Conservation (phyloP, 2,888 invertebrate genomes). For the Temnothorax unifasciatus region DNA sequence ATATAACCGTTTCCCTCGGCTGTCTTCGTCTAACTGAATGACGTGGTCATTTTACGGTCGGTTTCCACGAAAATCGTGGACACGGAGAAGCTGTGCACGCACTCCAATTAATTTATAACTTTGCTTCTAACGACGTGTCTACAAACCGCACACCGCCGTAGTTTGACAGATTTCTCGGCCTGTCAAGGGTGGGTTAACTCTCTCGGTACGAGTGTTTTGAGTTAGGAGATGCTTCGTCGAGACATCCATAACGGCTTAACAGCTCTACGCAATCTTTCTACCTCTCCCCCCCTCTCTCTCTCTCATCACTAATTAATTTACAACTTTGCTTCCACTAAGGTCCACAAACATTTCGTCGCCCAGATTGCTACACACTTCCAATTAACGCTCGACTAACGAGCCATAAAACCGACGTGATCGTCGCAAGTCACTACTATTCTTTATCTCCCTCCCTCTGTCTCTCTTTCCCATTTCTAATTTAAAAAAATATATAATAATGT, state of each 20-base stretch:
- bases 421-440: not conserved
- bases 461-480: not conserved
- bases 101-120: constrained; percentile 55
- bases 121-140: constrained; percentile 48
- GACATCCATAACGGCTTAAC: constrained; percentile 48
- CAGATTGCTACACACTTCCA: constrained; percentile 20
- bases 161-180: constrained; percentile 50
- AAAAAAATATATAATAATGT: not conserved
- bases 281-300: not conserved
- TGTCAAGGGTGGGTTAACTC: constrained; percentile 43
- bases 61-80: constrained; percentile 25
- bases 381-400: constrained; percentile 24
- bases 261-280: constrained; percentile 25
- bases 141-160: constrained; percentile 13
- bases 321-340: constrained; percentile 23
- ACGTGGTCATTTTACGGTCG: constrained; percentile 36
- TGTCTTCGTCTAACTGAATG: not conserved
- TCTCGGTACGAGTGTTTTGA: constrained; percentile 41
- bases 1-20: not conserved
- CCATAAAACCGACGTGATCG: not conserved
- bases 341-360: constrained; percentile 35
- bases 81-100: constrained; percentile 25
- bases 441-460: not conserved
- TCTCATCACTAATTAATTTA: constrained; percentile 43
- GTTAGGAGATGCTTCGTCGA: constrained; percentile 33